Evolutionary conservation across 2,888 invertebrate species (phyloP), one percentile per base, ranked within the genome.

Genomic region (Yponomeuta evonymella): DNA sequence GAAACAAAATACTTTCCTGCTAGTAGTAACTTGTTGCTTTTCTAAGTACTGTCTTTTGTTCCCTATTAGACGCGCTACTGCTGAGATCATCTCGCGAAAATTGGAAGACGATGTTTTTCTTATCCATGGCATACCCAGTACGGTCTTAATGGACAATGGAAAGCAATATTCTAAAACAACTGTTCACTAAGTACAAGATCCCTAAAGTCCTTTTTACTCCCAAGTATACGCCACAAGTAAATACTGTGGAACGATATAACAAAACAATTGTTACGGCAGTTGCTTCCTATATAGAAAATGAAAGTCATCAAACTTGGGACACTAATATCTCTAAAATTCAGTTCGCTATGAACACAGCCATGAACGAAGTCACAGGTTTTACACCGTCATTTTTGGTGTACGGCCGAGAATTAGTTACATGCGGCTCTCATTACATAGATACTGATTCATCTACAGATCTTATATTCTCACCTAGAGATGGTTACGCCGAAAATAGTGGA

Each of bases 91-190:
- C 1, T 10, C 30, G 2, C 72, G 71, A 48, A 70, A 70, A 29
- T n/a, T 75, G 1, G 78, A 79, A 67, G 72, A 79, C 5, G 10
- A 68, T 43, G 43, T 43, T 43, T 43, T 43, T 43, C 43, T 79
- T 0, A 70, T 78, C 0, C 79, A 79, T 48, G 80, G 79, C 2
- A 69, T 80, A 9, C 76, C 78, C 0, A 72, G 74, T 12, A 77
- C 76, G 0, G 69, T 79, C 0, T 63, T 78, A 0, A 4, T 77
- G 30, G 78, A 78, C 15, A 79, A 80, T 64, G 78, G 78, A 0
- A 70, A 10, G 77, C 23, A 23, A 36, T 2, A 64, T 64, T 0
- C 4, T 72, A 1, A 64, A 72, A 6, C 29, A 9, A 0, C 15
- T 78, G 0, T 72, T 77, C n/a, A 63, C 68, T 5, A 73, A 72